Base-by-base conservation (phyloP, 2,797 vertebrate genomes). In the Gymnopithys bicolor region DNA sequence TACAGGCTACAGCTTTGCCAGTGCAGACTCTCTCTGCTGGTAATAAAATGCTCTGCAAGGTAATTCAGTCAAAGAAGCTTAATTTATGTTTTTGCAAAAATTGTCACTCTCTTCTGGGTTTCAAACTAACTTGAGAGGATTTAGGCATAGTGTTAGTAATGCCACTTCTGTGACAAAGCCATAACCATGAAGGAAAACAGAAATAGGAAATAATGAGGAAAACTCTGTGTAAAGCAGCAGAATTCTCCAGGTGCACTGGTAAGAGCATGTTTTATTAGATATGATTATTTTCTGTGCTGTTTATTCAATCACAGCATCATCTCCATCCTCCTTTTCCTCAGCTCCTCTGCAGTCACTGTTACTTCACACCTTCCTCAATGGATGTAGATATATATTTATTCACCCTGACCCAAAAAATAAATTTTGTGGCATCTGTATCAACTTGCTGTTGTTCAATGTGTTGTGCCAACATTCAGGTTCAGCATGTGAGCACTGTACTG, bases 131-230 rank as follows among this genome's bases (percentile, higher is more conserved):
- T 92, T 48, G 81, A 93, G 71, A 87, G 58, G 58, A 68, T 87
- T 95, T 93, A 89, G 89, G 52, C 73, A 69, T 32, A 46, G 55
- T 49, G 41, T 69, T 89, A 78, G 53, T 69, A 85, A 70, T 73
- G 48, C 59, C 45, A 82, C 73, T 93, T 93, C 84, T 81, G 79
- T 69, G 55, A 63, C 62, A 92, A 96, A 88, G 41, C 89, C 69
- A 46, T 66, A 88, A 75, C 51, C 69, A 74, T 84, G 87, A 86
- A 90, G 80, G 64, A 83, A 95, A 91, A 87, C 48, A 88, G 87
- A 90, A 87, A 76, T 4, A 85, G 53, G 69, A 87, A 92, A 91
- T 93, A 81, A 96, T 78, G 80, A 95, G 59, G 76, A 78, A 87
- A 91, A 81, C 35, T 59, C 46, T 73, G 62, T 49, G 43, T 73